phyloP scores from a whole-genome alignment of 2,888 invertebrate genomes.

The Oligia fasciuncula region DNA sequence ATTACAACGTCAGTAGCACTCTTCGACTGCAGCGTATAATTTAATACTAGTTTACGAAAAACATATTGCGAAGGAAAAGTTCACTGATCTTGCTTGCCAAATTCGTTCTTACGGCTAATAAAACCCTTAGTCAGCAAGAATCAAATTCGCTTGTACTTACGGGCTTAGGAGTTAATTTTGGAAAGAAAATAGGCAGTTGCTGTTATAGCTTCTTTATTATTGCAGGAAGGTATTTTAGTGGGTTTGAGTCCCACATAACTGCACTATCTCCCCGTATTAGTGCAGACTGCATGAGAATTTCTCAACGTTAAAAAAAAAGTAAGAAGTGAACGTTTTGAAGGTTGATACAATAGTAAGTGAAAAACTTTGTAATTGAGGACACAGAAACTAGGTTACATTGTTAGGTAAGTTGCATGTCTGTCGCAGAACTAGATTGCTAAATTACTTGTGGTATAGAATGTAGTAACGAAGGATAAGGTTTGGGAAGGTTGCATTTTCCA shows the following conservation, averaged over 20 bases:
- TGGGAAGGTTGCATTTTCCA: constrained; percentile 31
- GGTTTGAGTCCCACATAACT: too few species aligned
- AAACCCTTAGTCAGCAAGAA: constrained; percentile 30
- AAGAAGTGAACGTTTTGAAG: constrained; percentile 37
- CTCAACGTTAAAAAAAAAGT: too few species aligned
- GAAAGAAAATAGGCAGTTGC: constrained; percentile 38
- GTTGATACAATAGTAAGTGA: constrained; percentile 44
- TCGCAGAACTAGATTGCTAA: constrained; percentile 34
- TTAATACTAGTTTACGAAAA: constrained; percentile 69
- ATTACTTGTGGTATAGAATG: constrained; percentile 42
- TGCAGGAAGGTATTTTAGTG: constrained; percentile 3
- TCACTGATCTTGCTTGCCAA: constrained; percentile 70
- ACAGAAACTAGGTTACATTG: constrained; percentile 46
- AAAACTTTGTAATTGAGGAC: constrained; percentile 37
- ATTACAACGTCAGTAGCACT: constrained; percentile 44
- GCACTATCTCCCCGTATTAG: too few species aligned
- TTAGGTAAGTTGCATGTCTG: constrained; percentile 52
- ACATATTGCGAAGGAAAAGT: constrained; percentile 69
- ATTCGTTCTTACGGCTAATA: constrained; percentile 65
- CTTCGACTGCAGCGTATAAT: constrained; percentile 69
- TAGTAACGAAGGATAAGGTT: constrained; percentile 35
- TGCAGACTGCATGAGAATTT: too few species aligned
- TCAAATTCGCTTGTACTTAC: constrained; percentile 51
- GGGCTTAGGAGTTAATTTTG: constrained; percentile 19
- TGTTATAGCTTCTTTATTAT: constrained; percentile 42